These are phyloP conservation scores for Eledone cirrhosa DNA, from an alignment of 2,888 invertebrate species.

Conservation along the genomic window DNA sequence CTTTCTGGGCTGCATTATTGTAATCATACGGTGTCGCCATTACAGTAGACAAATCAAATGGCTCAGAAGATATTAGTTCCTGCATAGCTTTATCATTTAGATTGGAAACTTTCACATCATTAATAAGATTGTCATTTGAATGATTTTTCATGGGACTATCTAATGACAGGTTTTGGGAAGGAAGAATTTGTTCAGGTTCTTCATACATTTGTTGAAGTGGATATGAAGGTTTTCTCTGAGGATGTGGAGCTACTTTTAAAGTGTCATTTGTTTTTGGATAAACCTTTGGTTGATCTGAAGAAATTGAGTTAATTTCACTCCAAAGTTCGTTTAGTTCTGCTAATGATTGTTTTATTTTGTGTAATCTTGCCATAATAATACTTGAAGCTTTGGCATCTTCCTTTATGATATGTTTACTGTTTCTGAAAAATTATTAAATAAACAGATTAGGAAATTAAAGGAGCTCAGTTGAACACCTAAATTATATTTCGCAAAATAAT, in stretches of 20 bases:
- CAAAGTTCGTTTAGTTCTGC: conserved; percentile 55
- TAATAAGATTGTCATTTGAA: background rate
- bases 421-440: conserved; percentile 14
- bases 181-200: background rate
- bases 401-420: conserved; percentile 36
- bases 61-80: background rate
- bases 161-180: background rate
- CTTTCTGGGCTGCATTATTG: conserved; percentile 12
- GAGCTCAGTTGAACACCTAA: too few species aligned
- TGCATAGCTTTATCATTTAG: conserved; percentile 6
- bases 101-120: background rate
- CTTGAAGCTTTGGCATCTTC: conserved; percentile 58
- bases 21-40: conserved; percentile 7
- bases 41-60: background rate
- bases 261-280: conserved; percentile 7
- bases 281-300: background rate
- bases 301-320: conserved; percentile 38
- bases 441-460: background rate
- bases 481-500: too few species aligned
- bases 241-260: background rate
- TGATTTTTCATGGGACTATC: background rate
- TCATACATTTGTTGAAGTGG: background rate
- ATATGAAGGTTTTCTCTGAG: background rate
- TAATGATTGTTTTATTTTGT: conserved; percentile 56
- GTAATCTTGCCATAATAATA: conserved; percentile 51